Conservation (phyloP, 1,140 invertebrate genomes). For the Magallana angulata region DNA sequence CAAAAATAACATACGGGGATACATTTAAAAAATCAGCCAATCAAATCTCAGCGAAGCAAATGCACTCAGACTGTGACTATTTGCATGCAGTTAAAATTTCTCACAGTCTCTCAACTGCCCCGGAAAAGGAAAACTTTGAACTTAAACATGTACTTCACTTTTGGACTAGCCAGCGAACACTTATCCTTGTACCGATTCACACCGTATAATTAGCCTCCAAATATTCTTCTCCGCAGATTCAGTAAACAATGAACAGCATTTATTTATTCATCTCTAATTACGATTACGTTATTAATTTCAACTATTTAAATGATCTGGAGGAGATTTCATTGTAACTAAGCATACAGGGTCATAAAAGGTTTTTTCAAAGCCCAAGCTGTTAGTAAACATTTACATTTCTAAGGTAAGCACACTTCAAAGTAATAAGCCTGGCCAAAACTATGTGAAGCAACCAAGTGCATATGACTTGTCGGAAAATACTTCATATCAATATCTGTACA, state of each 20-base stretch:
- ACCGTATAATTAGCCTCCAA: conserved; percentile 1
- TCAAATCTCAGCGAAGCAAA: neutral
- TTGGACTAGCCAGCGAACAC: neutral
- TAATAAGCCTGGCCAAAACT: conserved; percentile 14
- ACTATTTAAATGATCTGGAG: conserved; percentile 21
- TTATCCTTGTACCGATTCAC: neutral
- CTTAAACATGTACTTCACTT: conserved; percentile 4
- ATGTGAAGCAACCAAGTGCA: conserved; percentile 37
- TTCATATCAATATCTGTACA: conserved; percentile 26
- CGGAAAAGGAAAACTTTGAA: conserved; percentile 13
- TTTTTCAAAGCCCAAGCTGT: conserved; percentile 27
- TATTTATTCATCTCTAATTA: conserved; percentile 24
- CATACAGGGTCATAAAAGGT: conserved; percentile 18
- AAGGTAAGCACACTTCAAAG: conserved; percentile 33
- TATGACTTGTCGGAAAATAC: conserved; percentile 32
- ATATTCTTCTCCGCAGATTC: neutral
- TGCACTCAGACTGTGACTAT: conserved; percentile 1
- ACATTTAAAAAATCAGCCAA: neutral
- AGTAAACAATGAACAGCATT: conserved; percentile 26
- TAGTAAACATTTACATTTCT: conserved; percentile 35
- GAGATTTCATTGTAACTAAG: conserved; percentile 31
- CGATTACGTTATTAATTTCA: conserved; percentile 18
- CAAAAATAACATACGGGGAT: too few relatives aligned
- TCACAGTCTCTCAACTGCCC: conserved; percentile 10
- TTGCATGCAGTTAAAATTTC: neutral